Evolutionary conservation across 2,113 vertebrate genomes (phyloP), one percentile per base, ranked within the genome.

Genomic region (Vimba vimba): DNA sequence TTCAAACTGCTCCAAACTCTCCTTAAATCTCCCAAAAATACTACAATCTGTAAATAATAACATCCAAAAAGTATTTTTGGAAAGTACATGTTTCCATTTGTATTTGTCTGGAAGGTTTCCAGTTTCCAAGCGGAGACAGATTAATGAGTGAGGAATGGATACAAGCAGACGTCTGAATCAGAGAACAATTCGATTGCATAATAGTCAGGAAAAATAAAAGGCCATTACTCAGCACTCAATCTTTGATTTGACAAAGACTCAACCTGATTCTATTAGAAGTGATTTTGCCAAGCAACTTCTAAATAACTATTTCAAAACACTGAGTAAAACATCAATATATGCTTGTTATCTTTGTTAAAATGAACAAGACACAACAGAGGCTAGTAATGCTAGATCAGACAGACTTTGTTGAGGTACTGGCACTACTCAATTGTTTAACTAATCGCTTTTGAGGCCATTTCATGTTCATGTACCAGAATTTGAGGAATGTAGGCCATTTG

Each of bases 401-500:
- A 85, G 91, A 90, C 91, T 94, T 91, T 91, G 86, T 87, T 88
- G 92, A 92, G 87, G 91, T 91, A 91, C 91, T 94, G 87, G 87
- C 89, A 91, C 92, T 91, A 90, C 86, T 91, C 88, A 88, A 89
- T 89, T 89, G 88, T 90, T 91, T 91, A 89, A 91, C 94, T 95
- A 95, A 95, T 95, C 94, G 91, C 90, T 94, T 91, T 94, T 93
- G 93, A 92, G 87, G 90, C 91, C 89, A 92, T 91, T 92, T 91
- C 90, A 93, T 85, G 91, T 94, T 94, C 60, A 12, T 81, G 93
- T 86, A 95, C 93, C 94, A 95, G 94, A 95, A 94, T 95, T 89
- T 93, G 89, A 93, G 89, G 94, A 95, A 95, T 95, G 93, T 95
- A 93, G 94, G 94, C 92, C 93, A 93, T 92, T 93, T 92, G 85